Evolutionary conservation across 2,797 vertebrate genomes (phyloP).

Genomic region (Hippopotamyrus pictus): DNA sequence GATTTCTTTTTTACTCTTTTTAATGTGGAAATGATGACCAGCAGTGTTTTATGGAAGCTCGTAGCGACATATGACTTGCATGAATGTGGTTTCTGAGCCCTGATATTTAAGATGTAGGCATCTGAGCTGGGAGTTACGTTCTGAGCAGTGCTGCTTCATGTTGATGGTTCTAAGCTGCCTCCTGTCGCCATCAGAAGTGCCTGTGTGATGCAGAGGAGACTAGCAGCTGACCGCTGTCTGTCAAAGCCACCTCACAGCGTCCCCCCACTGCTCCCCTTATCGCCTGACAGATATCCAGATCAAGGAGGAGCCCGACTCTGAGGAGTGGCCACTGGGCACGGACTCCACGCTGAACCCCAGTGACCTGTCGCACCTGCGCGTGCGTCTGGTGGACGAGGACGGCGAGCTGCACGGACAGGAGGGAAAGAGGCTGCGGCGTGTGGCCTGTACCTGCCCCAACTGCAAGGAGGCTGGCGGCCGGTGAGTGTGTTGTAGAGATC

Average conservation of each 20-base stretch:
- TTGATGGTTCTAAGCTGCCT: not conserved
- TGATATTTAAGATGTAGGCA: not conserved
- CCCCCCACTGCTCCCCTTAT: not conserved
- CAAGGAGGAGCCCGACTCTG: conserved; percentile 96
- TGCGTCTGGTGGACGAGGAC: conserved; percentile 87
- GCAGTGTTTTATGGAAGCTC: not conserved
- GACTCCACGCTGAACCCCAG: conserved; percentile 94
- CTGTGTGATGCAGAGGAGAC: not conserved
- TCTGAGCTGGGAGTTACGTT: not conserved
- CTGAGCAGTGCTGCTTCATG: not conserved
- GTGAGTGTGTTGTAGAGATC: conserved; percentile 46
- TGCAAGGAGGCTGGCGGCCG: conserved; percentile 97
- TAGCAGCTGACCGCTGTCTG: not conserved
- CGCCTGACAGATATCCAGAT: conserved; percentile 82
- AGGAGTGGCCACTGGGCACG: conserved; percentile 89
- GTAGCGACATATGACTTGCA: not conserved
- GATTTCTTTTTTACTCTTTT: not conserved
- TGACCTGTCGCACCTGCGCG: conserved; percentile 91
- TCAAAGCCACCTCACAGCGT: not conserved
- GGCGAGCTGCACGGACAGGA: conserved; percentile 80
- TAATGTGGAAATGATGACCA: not conserved
- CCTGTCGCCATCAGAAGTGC: not conserved
- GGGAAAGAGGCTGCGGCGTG: conserved; percentile 89
- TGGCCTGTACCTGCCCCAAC: conserved; percentile 97
- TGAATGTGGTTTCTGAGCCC: not conserved